A percentile compares a stretch with the other conserved stretches of the same genome.
Evolutionary conservation across 2,888 invertebrate species (phyloP).

Genomic region (Trachelus troglodyta): DNA sequence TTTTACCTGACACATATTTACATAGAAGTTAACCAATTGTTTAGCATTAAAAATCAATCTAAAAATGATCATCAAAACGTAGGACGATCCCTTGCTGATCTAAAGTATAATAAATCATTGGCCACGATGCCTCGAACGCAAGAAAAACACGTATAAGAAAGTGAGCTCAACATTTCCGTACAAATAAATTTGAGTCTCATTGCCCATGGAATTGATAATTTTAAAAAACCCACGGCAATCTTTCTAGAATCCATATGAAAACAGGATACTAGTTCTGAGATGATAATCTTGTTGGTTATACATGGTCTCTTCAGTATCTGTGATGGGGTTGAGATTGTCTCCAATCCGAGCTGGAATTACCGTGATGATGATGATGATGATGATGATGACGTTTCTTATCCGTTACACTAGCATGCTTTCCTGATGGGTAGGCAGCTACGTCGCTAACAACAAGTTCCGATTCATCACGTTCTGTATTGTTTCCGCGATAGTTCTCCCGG

Average conservation of each 20-base stretch:
- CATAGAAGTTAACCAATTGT: not conserved
- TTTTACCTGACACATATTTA: not conserved
- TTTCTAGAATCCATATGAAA: not conserved
- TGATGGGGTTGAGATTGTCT: constrained; percentile 69
- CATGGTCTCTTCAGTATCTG: constrained; percentile 64
- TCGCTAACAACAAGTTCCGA: constrained; percentile 83
- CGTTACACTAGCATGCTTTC: constrained; percentile 64
- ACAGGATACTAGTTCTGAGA: not conserved
- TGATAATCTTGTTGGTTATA: constrained; percentile 36
- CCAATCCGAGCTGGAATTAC: constrained; percentile 69
- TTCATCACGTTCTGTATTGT: constrained; percentile 70
- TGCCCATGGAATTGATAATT: not conserved
- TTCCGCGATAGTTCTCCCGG: constrained; percentile 61
- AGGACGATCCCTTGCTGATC: not conserved
- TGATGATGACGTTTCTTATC: constrained; percentile 79
- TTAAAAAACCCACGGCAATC: not conserved
- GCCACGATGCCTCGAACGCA: not conserved
- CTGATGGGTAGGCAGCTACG: constrained; percentile 65
- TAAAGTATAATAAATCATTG: not conserved
- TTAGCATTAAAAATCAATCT: not conserved
- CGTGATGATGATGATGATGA: constrained; percentile 79
- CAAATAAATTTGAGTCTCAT: not conserved
- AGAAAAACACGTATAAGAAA: not conserved
- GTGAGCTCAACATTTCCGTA: not conserved
- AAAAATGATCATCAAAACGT: not conserved